Base-by-base conservation (phyloP, 2,113 vertebrate genomes). In the Cyprinus carpio region DNA sequence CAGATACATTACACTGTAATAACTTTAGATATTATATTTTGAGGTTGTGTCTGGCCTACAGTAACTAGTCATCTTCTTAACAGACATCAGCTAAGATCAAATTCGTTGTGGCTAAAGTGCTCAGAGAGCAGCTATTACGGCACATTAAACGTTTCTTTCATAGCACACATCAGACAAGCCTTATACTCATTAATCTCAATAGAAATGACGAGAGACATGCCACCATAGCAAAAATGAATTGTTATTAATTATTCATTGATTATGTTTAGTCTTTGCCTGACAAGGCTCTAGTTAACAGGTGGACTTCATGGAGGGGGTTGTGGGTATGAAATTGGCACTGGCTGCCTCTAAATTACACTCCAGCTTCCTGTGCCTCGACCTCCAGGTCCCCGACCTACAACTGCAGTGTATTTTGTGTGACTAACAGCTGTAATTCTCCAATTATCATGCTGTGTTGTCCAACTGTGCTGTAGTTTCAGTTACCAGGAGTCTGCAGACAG, bases 351-450 rank as follows among this genome's bases (percentile, higher is more conserved):
- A 95, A 93, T 96, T 93, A 95, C 92, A 92, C 85, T 90, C 94
- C 92, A 92, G 87, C 93, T 95, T 96, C 94, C 95, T 96, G 93
- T 93, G 91, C 90, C 88, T 81, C 89, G 92, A 89, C 87, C 91
- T 91, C 92, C 86, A 88, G 91, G 91, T 92, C 92, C 83, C 86
- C 89, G 88, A 92, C 92, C 93, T 93, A 92, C 92, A 92, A 94
- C 93, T 94, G 92, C 90, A 93, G 89, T 92, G 89, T 93, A 91
- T 94, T 94, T 92, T 94, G 91, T 95, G 94, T 95, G 94, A 95
- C 94, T 92, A 96, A 95, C 94, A 95, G 93, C 94, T 95, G 94
- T 94, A 95, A 94, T 94, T 95, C 93, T 92, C 91, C 94, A 94
- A 94, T 95, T 95, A 93, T 92, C 94, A 94, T 93, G 92, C 93